Evolutionary conservation across 1,140 invertebrate species (phyloP).

Genomic region (Magallana angulata): DNA sequence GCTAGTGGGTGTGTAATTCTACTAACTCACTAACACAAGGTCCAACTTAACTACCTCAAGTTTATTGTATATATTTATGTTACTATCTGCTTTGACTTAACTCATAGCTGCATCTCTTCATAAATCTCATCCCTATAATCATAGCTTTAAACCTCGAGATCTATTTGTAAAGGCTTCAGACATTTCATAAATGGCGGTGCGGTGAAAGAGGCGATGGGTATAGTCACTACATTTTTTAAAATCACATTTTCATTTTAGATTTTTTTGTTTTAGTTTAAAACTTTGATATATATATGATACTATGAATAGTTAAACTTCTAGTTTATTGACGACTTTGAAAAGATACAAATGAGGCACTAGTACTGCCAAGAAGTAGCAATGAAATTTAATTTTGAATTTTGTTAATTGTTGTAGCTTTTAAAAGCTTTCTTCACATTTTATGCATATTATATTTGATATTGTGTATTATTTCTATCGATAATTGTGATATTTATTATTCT

Average conservation of each 20-base stretch:
- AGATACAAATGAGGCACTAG: no score
- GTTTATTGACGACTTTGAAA: no score
- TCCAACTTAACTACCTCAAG: background rate
- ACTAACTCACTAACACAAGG: background rate
- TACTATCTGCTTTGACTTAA: background rate
- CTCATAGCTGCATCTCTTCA: slow-evolving; percentile 25
- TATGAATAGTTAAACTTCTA: no score
- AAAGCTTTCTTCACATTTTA: slow-evolving; percentile 2
- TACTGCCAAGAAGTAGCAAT: background rate
- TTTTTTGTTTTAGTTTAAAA: background rate
- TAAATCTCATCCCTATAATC: background rate
- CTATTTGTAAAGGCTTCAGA: background rate
- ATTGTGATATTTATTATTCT: background rate
- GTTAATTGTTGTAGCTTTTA: background rate
- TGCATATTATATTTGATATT: slow-evolving; percentile 1
- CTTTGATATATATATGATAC: background rate
- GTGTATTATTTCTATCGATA: background rate
- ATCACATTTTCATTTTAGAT: background rate
- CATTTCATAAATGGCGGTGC: slow-evolving; percentile 26
- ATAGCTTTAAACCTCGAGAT: background rate
- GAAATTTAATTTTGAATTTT: background rate
- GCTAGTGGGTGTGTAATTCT: background rate
- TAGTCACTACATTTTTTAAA: background rate
- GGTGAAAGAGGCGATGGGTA: slow-evolving; percentile 22
- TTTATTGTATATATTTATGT: background rate